A percentile compares a stretch with the other conserved stretches of the same genome.
These are phyloP conservation scores for Galerucella nymphaeae DNA, from an alignment of 2,888 invertebrate genomes.

Conservation along the genomic window DNA sequence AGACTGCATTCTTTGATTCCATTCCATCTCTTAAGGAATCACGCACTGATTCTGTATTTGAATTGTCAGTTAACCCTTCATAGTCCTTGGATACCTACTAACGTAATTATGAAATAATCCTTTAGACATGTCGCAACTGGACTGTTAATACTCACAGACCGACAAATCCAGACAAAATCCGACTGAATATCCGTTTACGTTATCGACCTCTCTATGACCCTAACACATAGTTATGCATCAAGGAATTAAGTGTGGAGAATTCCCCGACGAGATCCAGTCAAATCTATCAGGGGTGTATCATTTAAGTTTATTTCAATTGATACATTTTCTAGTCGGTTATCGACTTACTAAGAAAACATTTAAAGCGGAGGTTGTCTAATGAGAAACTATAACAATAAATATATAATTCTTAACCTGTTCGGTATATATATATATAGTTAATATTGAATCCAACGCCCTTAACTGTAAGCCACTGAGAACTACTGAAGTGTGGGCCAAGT, in stretches of 20 bases:
- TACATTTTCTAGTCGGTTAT: background rate
- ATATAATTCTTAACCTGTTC: too few species aligned
- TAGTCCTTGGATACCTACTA: constrained; percentile 1
- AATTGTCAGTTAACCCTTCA: background rate
- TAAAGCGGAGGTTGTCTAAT: too few species aligned
- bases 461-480: constrained; percentile 6
- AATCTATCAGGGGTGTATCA: constrained; percentile 8
- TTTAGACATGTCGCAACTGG: constrained; percentile 23
- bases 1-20: too few species aligned
- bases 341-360: too few species aligned
- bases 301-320: background rate
- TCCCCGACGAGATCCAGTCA: constrained; percentile 31
- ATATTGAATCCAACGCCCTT: background rate
- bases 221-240: constrained; percentile 41
- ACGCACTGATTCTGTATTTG: background rate
- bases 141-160: constrained; percentile 29
- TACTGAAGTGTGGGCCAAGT: constrained; percentile 15
- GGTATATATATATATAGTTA: background rate
- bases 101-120: constrained; percentile 32
- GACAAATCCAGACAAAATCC: constrained; percentile 30
- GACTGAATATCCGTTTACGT: constrained; percentile 30
- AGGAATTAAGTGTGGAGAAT: constrained; percentile 43
- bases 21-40: too few species aligned
- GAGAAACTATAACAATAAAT: too few species aligned
- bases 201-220: constrained; percentile 38